Base-by-base conservation (phyloP, 2,888 invertebrate species). In the Gnatocerus cornutus region DNA sequence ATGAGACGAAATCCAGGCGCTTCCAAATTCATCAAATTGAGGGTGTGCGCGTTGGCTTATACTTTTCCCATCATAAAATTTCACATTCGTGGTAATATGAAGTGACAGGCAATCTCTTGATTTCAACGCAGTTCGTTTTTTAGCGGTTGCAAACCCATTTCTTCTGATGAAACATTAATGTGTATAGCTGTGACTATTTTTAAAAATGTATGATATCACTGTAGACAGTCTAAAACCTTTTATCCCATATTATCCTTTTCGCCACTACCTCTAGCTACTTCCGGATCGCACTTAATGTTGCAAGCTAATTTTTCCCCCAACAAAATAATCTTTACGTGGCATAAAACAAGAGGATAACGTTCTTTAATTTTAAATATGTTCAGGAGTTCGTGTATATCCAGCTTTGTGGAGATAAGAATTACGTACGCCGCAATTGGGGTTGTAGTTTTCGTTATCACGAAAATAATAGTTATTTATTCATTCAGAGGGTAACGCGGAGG, bases 51-150 rank as follows among this genome's bases (percentile, higher is more conserved):
- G 58, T 48, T 30, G 50, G 48, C 66, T 71, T 68, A 67, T 71
- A 68, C 61, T 68, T 65, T 64, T 73, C 48, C 63, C 62, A 65
- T 63, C 69, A 65, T 52, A 68, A 72, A 71, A 48, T 72, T 72
- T 58, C 53, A 61, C 53, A 55, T 68, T 71, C 48, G 53, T 9
- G 46, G 56, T 71, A 71, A 71, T 53, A 52, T 10, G 59, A 69
- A 62, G 53, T 63, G 67, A 71, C 71, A 66, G 66, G 59, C 71
- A 69, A 69, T 66, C 69, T 48, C 63, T 59, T 66, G 58, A 66
- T 67, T 58, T 58, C 52, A 65, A 62, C 66, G 55, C 55, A 62
- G 43, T 63, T 63, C 63, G 53, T 63, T 63, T 63, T 63, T 50
- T 48, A 33, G 10, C 61, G 39, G 50, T 33, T 37, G 39, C 50